phyloP scores from a whole-genome alignment of 2,888 invertebrate species.

The Lacanobia oleracea region DNA sequence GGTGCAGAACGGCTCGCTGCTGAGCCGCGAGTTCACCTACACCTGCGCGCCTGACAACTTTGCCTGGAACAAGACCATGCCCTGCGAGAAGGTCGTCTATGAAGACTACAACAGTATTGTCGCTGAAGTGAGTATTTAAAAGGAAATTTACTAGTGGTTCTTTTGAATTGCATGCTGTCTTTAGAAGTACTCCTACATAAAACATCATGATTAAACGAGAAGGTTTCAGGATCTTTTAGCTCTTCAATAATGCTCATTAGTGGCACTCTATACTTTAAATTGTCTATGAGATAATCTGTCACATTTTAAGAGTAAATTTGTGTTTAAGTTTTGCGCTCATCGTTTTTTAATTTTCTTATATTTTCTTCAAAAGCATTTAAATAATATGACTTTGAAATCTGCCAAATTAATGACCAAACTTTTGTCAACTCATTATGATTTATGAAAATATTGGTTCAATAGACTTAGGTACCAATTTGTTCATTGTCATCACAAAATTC shows the following conservation, averaged over 20 bases:
- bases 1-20: conserved; percentile 37
- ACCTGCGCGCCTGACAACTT: conserved; percentile 83
- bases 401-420: neutral
- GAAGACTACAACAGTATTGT: conserved; percentile 91
- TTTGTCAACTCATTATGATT: conserved; percentile 9
- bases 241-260: no score
- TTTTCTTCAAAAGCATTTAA: neutral
- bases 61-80: conserved; percentile 73
- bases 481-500: neutral
- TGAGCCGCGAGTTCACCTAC: conserved; percentile 50
- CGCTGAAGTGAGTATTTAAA: conserved; percentile 90
- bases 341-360: neutral
- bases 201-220: no score
- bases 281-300: neutral
- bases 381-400: neutral
- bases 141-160: neutral
- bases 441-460: conserved; percentile 7
- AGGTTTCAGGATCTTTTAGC: no score
- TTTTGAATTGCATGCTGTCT: neutral
- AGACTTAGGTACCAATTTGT: neutral
- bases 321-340: neutral
- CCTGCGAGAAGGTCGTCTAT: conserved; percentile 90
- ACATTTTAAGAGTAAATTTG: neutral
- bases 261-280: no score
- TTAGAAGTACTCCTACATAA: neutral